phyloP scores from a whole-genome alignment of 2,797 vertebrate genomes.

The Gallinago nigripennis region DNA sequence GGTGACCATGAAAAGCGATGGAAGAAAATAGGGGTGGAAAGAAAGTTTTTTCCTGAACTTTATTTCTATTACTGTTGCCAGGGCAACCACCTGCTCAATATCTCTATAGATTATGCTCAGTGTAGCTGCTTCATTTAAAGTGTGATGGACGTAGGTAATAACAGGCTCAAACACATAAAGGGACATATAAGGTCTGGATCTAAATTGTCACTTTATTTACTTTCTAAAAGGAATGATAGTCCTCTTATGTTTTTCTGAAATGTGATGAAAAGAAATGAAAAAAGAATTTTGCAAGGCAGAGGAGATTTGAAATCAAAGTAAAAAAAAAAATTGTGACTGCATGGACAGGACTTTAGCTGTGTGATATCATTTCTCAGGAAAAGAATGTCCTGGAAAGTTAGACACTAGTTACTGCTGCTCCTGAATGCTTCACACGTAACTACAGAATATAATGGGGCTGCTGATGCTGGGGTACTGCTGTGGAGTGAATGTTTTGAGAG shows the following conservation, averaged over 20 bases:
- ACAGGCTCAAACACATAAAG: background rate
- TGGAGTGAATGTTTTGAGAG: background rate
- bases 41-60: constrained; percentile 32
- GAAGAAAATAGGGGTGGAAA: background rate
- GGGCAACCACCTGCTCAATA: background rate
- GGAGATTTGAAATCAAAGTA: background rate
- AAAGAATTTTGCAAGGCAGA: background rate
- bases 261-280: background rate
- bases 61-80: constrained; percentile 41
- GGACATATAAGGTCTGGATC: background rate
- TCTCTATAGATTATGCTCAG: background rate
- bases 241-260: background rate
- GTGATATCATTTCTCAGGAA: background rate
- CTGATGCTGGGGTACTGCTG: background rate
- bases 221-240: background rate
- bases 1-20: background rate
- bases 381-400: background rate
- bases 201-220: background rate
- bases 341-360: background rate
- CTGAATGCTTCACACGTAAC: background rate
- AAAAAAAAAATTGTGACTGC: background rate
- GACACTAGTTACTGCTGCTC: background rate
- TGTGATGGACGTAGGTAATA: background rate
- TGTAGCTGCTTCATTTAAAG: background rate
- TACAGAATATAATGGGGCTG: background rate